Base-by-base conservation (phyloP, 2,888 invertebrate genomes). In the Lamproptera curius region DNA sequence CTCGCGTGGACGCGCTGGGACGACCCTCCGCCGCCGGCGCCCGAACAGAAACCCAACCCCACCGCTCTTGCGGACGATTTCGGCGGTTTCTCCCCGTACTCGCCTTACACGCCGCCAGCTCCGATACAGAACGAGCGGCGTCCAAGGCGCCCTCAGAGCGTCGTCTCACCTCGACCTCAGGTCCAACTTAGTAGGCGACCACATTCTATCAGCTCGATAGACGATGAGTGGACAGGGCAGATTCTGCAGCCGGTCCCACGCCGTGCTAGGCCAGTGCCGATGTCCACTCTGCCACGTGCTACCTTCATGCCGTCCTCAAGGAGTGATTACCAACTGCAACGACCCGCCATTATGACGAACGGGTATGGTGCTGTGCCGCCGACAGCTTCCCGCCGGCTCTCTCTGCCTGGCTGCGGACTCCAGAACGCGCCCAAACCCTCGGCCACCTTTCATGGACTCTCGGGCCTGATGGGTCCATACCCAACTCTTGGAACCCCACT, bases 301-400 rank as follows among this genome's bases (percentile, higher is more conserved):
- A 87, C 86, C 15, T 89, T 89, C 67, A 61, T 91, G 53, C 91
- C 91, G 54, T 89, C 90, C 57, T 89, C 91, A 40, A 77, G 91
- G 36, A 91, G 91, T 70, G 91, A 91, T 63, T 90, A 91, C 67
- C 91, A 91, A 71, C 73, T 91, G 43, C 88, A 89, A 53, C 79
- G 89, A 58, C 89, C 89, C 2, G 85, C 83, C 47, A 85, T 86
- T 62, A 83, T 86, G 82, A 84, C 84, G 61, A 86, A 86, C 55
- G 85, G 85, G 42, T 85, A 82, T 57, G 84, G 88, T 37, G 87
- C 83, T 20, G 87, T 87, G 59, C 85, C 82, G 56, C 89, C 89
- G 54, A 79, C 82, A 49, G 88, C 89, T 35, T 79, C 85, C 35
- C 76, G 90, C 6, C 76, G 90, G 39, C 63, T 90, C 16, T 91